phyloP scores from a whole-genome alignment of 2,888 invertebrate genomes.

The Labia minor region DNA sequence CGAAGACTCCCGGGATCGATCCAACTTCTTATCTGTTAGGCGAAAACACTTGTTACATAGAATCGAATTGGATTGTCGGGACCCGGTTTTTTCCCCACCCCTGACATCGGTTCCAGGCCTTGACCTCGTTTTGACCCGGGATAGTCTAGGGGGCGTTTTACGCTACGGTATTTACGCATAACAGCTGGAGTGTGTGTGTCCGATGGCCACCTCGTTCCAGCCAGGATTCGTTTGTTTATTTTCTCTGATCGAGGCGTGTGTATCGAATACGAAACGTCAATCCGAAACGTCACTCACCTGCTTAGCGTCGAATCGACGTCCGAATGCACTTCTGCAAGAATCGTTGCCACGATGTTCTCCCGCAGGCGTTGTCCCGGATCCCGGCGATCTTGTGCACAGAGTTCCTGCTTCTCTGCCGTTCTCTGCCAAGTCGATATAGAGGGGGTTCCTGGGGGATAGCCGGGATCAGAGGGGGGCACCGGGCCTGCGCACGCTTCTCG shows the following conservation, averaged over 20 bases:
- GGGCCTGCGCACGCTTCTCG: not conserved
- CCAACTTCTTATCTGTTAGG: not conserved
- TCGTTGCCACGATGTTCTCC: conserved; percentile 3
- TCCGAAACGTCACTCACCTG: conserved; percentile 19
- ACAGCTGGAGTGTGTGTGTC: not conserved
- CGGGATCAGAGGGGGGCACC: conserved; percentile 8
- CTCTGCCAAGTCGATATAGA: conserved; percentile 5
- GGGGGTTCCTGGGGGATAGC: conserved; percentile 13
- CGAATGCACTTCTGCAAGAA: conserved; percentile 18
- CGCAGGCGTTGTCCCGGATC: conserved; percentile 13
- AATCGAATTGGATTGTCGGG: not conserved
- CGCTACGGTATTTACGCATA: conserved; percentile 1
- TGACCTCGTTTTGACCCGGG: not conserved
- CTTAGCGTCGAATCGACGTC: conserved; percentile 24
- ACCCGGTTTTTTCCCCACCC: not conserved
- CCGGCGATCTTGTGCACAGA: conserved; percentile 6
- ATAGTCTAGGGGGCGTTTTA: conserved; percentile 5
- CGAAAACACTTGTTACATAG: not conserved
- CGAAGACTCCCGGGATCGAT: conserved; percentile 3
- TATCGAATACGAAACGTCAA: no score
- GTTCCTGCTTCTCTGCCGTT: conserved; percentile 8
- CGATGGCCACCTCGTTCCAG: no score
- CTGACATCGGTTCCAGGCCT: not conserved
- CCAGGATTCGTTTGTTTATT: no score
- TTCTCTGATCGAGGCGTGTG: not conserved